Evolutionary conservation across 2,888 invertebrate genomes (phyloP).

Genomic region (Agapostemon virescens): DNA sequence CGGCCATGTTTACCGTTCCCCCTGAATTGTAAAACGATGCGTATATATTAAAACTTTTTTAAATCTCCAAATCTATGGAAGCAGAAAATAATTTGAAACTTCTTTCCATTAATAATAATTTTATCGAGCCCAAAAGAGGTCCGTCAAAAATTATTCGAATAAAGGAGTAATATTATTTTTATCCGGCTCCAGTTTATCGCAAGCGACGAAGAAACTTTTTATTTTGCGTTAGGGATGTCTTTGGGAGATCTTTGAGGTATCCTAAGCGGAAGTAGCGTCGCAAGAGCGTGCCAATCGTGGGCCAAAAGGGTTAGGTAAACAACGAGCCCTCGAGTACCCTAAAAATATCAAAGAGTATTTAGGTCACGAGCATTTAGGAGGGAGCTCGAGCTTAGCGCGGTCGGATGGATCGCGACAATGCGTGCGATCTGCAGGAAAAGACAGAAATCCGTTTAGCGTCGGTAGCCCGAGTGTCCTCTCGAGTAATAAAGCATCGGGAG

Average conservation of each 20-base stretch:
- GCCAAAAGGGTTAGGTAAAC: not conserved
- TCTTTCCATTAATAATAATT: no score
- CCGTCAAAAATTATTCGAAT: no score
- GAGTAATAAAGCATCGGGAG: slow-evolving; percentile 43
- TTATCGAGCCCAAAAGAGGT: no score
- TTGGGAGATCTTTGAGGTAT: not conserved
- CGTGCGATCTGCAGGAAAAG: slow-evolving; percentile 41
- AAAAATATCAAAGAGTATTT: slow-evolving; percentile 2
- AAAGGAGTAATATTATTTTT: no score
- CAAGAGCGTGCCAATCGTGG: not conserved
- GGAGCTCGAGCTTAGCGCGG: slow-evolving; percentile 9
- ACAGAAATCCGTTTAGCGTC: slow-evolving; percentile 69
- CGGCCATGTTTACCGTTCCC: no score
- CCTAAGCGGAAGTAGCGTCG: not conserved
- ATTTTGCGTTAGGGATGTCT: no score
- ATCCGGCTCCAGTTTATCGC: no score
- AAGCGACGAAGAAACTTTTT: no score
- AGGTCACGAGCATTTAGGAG: not conserved
- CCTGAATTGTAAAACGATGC: no score
- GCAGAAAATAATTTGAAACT: no score
- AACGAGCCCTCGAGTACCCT: not conserved
- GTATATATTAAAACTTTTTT: no score
- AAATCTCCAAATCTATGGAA: no score
- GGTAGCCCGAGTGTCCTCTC: slow-evolving; percentile 66
- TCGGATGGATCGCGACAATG: slow-evolving; percentile 50